These are phyloP conservation scores for Uropsilus gracilis DNA, from an alignment of 2,113 vertebrate species.

Conservation along the genomic window DNA sequence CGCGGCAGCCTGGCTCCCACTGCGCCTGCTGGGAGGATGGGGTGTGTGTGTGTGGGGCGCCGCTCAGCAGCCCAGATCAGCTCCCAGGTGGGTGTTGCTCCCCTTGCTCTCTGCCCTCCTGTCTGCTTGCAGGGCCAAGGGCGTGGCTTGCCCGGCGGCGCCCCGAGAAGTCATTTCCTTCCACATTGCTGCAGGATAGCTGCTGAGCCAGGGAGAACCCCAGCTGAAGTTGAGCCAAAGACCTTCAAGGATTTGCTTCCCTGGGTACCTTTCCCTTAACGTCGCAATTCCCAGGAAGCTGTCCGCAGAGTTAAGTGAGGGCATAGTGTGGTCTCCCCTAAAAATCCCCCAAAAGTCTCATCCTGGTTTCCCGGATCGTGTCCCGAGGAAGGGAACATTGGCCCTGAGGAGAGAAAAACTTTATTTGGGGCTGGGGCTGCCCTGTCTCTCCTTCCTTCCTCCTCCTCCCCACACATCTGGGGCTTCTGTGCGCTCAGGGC, in stretches of 20 bases:
- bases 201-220: too few relatives aligned
- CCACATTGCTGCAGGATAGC: too few relatives aligned
- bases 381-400: background rate
- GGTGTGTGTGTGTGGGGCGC: background rate
- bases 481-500: background rate
- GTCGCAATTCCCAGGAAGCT: too few relatives aligned
- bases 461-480: accelerated
- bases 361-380: background rate
- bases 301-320: background rate
- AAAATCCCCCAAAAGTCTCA: background rate
- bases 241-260: too few relatives aligned
- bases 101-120: background rate
- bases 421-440: too few relatives aligned
- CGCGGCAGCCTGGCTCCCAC: background rate
- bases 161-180: too few relatives aligned
- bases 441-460: background rate
- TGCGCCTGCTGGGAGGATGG: too few relatives aligned
- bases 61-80: background rate
- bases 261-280: too few relatives aligned
- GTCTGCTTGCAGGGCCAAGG: background rate
- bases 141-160: background rate
- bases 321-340: background rate
- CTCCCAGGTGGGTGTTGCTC: background rate
- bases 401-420: background rate
- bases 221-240: too few relatives aligned